These are phyloP conservation scores for Cyclura pinguis DNA, from an alignment of 2,797 vertebrate genomes.

Conservation along the genomic window DNA sequence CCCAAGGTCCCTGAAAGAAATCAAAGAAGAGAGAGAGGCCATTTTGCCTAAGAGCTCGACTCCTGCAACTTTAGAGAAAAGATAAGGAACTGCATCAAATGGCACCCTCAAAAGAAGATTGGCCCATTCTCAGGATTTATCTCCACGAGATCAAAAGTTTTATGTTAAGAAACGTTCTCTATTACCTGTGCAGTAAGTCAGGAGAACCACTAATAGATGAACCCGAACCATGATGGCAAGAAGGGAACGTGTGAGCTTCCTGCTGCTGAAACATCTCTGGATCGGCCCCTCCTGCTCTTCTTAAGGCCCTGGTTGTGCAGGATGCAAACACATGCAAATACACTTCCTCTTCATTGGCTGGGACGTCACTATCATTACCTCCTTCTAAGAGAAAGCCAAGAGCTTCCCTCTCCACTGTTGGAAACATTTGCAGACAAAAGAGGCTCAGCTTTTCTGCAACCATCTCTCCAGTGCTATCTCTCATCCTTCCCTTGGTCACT, in stretches of 20 bases:
- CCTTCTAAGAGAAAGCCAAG: neutral
- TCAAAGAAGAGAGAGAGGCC: too few species aligned
- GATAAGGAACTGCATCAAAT: too few species aligned
- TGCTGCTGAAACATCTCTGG: too few species aligned
- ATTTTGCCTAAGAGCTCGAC: too few species aligned
- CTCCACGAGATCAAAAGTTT: too few species aligned
- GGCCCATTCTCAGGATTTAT: too few species aligned
- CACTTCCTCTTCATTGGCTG: neutral
- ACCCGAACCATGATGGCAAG: neutral
- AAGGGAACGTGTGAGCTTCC: neutral
- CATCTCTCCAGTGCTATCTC: neutral
- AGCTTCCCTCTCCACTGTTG: neutral
- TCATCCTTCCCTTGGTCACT: neutral
- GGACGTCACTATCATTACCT: neutral
- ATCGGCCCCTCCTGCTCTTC: too few species aligned
- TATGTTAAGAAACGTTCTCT: too few species aligned
- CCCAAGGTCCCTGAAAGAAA: too few species aligned
- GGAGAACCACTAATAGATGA: neutral
- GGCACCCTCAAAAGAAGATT: too few species aligned
- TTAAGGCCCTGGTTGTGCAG: neutral
- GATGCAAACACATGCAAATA: neutral
- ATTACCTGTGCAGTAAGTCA: slow-evolving; percentile 27
- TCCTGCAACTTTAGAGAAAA: too few species aligned
- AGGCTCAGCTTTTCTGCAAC: too few species aligned
- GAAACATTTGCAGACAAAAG: neutral